phyloP scores from a whole-genome alignment of 2,888 invertebrate genomes.

The Drosophila mettleri region DNA sequence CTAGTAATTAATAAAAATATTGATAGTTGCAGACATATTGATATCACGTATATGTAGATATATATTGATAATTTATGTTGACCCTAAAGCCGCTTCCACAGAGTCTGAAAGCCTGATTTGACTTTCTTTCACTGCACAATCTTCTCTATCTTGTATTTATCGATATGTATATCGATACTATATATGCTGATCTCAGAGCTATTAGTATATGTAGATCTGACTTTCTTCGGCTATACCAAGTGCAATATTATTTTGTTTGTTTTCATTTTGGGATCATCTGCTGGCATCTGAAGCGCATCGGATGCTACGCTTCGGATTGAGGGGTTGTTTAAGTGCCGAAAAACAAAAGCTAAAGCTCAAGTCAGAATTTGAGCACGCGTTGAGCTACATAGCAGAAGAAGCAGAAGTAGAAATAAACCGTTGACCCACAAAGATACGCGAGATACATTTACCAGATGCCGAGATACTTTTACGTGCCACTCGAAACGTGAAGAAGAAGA shows the following conservation, averaged over 20 bases:
- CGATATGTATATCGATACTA: not conserved
- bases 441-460: slow-evolving; percentile 21
- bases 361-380: slow-evolving; percentile 14
- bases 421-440: slow-evolving; percentile 37
- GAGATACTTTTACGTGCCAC: slow-evolving; percentile 30
- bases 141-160: not conserved
- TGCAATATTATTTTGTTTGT: not conserved
- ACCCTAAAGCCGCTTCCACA: too few relatives aligned
- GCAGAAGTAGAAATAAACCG: slow-evolving; percentile 5
- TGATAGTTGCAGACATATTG: too few relatives aligned
- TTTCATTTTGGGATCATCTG: slow-evolving; percentile 30
- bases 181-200: not conserved
- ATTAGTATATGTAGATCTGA: not conserved
- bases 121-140: too few relatives aligned
- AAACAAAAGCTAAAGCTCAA: slow-evolving; percentile 9
- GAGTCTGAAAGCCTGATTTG: too few relatives aligned
- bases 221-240: not conserved
- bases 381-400: slow-evolving; percentile 5
- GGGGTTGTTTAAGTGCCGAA: slow-evolving; percentile 26
- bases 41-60: too few relatives aligned
- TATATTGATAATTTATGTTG: too few relatives aligned
- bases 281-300: slow-evolving; percentile 12
- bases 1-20: too few relatives aligned
- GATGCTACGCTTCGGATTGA: slow-evolving; percentile 28
- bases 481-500: slow-evolving; percentile 18